Evolutionary conservation across 2,113 vertebrate genomes (phyloP), one percentile per base, ranked within the genome.

Genomic region (Tetrax tetrax): DNA sequence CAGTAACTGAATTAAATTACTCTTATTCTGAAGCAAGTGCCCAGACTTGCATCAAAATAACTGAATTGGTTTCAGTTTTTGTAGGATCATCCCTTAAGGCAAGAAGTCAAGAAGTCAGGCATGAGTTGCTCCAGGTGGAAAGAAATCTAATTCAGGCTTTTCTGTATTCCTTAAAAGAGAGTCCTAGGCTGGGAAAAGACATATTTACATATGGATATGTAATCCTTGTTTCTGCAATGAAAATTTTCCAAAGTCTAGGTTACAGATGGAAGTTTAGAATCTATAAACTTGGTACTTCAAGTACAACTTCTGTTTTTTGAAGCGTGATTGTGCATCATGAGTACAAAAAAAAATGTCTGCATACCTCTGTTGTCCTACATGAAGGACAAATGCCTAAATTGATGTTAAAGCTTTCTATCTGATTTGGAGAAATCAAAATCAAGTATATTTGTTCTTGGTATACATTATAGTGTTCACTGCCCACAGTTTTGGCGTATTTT

Each of bases 31-130:
- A 95, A 95, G 51, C n/a, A 95, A 79, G 68, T 80, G 21, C 35
- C 45, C 45, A 87, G 86, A 63, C 37, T 85, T 89, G 41, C 19
- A 70, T 79, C 54, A 57, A 85, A 94, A 86, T 81, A 96, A n/a
- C 41, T 76, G 53, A 75, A 65, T 74, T 35, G 31, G 18, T 91
- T 95, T 91, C 77, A 76, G 89, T 92, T 96, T 94, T 91, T 95
- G 56, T 96, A 84, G 75, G 83, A 57, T 94, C 81, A 87, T 92
- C 50, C 78, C 20, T 81, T 59, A 85, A 31, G 74, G 59, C 45
- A 51, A 31, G 37, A 87, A 93, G 41, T 81, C 72, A 89, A 68
- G 77, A 78, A 65, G 47, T 68, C 4, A 2, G 54, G 53, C 72
- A 84, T 84, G 43, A 25, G 23, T 81, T 84, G 53, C 41, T 89